These are phyloP conservation scores for Octopus bimaculoides DNA, from an alignment of 1,140 invertebrate species.

Conservation along the genomic window DNA sequence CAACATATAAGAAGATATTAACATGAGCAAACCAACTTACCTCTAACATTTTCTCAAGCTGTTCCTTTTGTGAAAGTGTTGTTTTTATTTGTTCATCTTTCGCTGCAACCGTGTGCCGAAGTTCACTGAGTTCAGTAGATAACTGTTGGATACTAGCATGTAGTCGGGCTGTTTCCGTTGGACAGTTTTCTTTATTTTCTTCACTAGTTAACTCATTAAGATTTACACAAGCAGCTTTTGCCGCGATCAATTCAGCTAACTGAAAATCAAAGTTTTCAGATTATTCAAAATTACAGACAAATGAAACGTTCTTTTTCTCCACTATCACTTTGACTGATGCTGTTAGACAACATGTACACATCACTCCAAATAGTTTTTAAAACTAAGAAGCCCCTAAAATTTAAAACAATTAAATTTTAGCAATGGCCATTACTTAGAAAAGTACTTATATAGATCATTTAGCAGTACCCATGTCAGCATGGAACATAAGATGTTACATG, in stretches of 20 bases:
- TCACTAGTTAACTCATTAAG: slow-evolving; percentile 23
- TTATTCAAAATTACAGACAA: no score
- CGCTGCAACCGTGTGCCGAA: slow-evolving; percentile 21
- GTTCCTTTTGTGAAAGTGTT: slow-evolving; percentile 26
- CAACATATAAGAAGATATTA: not conserved
- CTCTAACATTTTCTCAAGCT: slow-evolving; percentile 20
- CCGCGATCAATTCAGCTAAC: slow-evolving; percentile 41
- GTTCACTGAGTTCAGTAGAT: slow-evolving; percentile 37
- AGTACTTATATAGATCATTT: no score
- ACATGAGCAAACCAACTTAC: slow-evolving; percentile 19
- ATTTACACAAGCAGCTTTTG: slow-evolving; percentile 23
- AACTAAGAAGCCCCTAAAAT: no score
- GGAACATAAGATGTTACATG: no score
- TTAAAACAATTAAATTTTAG: no score
- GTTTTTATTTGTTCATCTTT: slow-evolving; percentile 33
- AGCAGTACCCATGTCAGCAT: no score
- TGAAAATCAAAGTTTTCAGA: slow-evolving; percentile 21
- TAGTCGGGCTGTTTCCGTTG: slow-evolving; percentile 40
- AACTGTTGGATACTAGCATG: slow-evolving; percentile 42
- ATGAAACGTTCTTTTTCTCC: no score
- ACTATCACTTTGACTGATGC: no score
- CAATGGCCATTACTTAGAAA: no score
- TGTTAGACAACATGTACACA: no score
- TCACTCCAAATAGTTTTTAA: no score
- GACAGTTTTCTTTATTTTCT: slow-evolving; percentile 45